Base-by-base conservation (phyloP, 2,797 vertebrate species). In the Pangasius sanitwongsei region DNA sequence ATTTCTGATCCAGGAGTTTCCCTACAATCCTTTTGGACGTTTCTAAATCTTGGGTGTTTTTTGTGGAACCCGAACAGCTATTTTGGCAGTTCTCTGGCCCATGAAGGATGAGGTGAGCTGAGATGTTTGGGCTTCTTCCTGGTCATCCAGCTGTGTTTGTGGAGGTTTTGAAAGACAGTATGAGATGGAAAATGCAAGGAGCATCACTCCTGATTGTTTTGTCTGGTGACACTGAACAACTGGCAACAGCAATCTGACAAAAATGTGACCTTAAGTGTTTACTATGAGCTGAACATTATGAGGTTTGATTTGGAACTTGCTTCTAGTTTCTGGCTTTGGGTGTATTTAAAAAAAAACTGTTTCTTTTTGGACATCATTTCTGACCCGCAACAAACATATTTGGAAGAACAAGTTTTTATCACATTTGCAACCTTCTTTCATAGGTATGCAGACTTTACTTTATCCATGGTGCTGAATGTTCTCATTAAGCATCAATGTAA, bases 121-220 rank as follows among this genome's bases (percentile, higher is more conserved):
- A 6, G 63, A 75, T 50, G 55, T 72, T 74, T 82, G 77, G 55
- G 65, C 9, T 67, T 75, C 34, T 74, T 25, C 16, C 41, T 34
- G 23, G 41, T 37, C 20, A 37, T 77, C 75, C 83, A 81, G 83
- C 84, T 89, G 84, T n/a, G 53, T 89, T 86, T 81, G 55, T 25
- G 16, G 28, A n/a, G n/a, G n/a, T 77, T 41, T 28, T 9, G 65
- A 50, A 70, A 48, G 31, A 34, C 1, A 61, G 37, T 16, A 48
- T 48, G 15, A 57, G 34, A 57, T 82, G 31, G 72, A 88, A 82
- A 67, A 34, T 77, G 77, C 72, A 65, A 81, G 37, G 23, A 87
- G 57, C 31, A 1, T 25, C 3, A 6, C 65, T n/a, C 8, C 16
- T 50, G 67, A 25, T 5, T 20, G 16, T 69, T 80, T 63, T 55